Base-by-base conservation (phyloP, 2,888 invertebrate genomes). In the Mallateleia sp. region DNA sequence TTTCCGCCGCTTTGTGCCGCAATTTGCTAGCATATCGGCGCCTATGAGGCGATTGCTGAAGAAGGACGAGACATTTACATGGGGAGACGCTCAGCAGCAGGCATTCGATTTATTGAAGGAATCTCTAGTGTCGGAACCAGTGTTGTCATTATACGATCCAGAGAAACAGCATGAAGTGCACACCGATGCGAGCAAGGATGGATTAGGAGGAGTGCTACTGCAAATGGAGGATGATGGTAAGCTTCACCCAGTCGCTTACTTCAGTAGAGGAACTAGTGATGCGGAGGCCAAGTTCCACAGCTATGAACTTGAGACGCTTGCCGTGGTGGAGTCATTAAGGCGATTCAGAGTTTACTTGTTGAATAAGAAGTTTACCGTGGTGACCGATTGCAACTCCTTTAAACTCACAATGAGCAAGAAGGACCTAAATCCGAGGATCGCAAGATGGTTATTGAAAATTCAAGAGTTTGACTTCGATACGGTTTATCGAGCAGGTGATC, bases 231-330 rank as follows among this genome's bases (percentile, higher is more conserved):
- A 22, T 8, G 42, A 38, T 15, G 42, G 38, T 7, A n/a, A 25
- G 8, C 9, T 56, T 15, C 71, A 56, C n/a, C 71, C 71, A 7
- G 71, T 54, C 1, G 24, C 14, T 8, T 71, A 56, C 28, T 71
- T 18, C 22, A 66, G 52, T n/a, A 38, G 56, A 28, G 25, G 24
- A 14, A 71, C 56, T 5, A 38, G 38, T 8, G 71, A 71, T 20
- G 18, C 54, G 0, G 95, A 95, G 87, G 72, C 80, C 20, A 92
- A 90, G 45, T 94, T 93, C 52, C 92, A 92, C 42, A 92, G 92
- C 0, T 93, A 92, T 32, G 95, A 95, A 50, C 75, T 92, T 8
- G 93, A 95, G 72, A 91, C 90, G 5, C 84, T 95, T n/a, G 94
- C 94, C 0, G 91, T 95, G 0, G 92, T 94, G 0, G 91, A 89